Evolutionary conservation across 2,113 vertebrate species (phyloP).

Genomic region (Rhinogobius similis): DNA sequence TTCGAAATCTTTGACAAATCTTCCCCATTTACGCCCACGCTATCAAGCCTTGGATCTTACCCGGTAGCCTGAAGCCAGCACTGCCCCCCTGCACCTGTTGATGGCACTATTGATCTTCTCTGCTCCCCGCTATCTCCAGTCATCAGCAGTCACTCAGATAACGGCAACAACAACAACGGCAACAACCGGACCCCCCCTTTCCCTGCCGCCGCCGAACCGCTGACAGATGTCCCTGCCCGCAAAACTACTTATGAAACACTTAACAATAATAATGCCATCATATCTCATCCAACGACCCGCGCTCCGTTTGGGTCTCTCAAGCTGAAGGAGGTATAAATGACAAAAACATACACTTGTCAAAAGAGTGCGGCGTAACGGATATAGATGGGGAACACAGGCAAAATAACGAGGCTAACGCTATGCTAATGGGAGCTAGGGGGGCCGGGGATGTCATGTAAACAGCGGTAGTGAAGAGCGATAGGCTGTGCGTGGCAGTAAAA

Average conservation of each 20-base stretch:
- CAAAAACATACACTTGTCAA: constrained; percentile 45
- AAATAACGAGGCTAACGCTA: constrained; percentile 33
- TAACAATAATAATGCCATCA: constrained; percentile 64
- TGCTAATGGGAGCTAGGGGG: constrained; percentile 34
- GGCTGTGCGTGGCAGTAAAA: constrained; percentile 14
- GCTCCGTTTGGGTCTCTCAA: constrained; percentile 40
- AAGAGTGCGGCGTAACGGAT: constrained; percentile 42
- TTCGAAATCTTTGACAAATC: constrained; percentile 66
- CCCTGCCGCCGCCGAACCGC: constrained; percentile 35
- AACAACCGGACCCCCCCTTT: constrained; percentile 29
- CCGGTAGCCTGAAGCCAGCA: constrained; percentile 2
- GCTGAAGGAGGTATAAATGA: constrained; percentile 55
- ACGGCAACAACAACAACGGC: constrained; percentile 23
- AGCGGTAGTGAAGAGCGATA: constrained; percentile 33
- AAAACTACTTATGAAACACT: constrained; percentile 70
- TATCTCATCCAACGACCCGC: constrained; percentile 50
- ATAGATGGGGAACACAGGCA: constrained; percentile 35
- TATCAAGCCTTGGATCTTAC: constrained; percentile 8
- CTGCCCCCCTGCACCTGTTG: constrained; percentile 48
- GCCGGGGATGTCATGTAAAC: constrained; percentile 37
- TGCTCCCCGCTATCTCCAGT: constrained; percentile 24
- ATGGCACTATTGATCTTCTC: constrained; percentile 66
- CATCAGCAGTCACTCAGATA: constrained; percentile 33
- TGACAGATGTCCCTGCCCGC: constrained; percentile 57
- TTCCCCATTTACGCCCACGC: constrained; percentile 49